These are phyloP conservation scores for Sander vitreus DNA, from an alignment of 2,113 vertebrate species.

Conservation along the genomic window DNA sequence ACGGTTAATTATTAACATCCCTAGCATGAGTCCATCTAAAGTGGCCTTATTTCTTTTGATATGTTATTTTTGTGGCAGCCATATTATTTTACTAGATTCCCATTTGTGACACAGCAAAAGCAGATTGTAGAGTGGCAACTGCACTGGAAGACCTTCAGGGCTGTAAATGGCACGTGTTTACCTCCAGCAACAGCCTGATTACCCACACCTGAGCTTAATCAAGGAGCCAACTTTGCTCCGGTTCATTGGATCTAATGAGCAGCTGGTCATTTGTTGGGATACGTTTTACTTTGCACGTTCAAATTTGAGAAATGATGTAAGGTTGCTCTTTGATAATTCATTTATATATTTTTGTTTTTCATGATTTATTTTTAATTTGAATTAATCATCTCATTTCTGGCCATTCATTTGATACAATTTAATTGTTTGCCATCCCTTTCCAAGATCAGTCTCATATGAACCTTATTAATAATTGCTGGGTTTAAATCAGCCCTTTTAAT, in stretches of 20 bases:
- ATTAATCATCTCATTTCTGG: neutral
- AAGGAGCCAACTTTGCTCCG: neutral
- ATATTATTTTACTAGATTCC: neutral
- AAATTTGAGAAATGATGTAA: neutral
- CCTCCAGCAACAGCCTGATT: constrained; percentile 29
- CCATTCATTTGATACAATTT: neutral
- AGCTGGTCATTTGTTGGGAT: constrained; percentile 32
- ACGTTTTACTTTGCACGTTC: neutral
- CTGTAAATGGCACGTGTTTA: constrained; percentile 17
- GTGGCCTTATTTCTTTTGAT: constrained; percentile 8
- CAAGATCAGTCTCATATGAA: neutral
- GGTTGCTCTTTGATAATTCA: neutral
- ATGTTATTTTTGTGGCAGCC: neutral
- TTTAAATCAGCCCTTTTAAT: neutral
- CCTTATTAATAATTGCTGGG: neutral
- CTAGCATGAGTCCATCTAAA: constrained; percentile 22
- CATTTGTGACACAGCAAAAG: neutral
- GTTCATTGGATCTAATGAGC: constrained; percentile 40
- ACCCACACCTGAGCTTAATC: constrained; percentile 29
- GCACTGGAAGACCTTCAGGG: neutral
- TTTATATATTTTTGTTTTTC: neutral
- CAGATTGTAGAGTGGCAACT: neutral
- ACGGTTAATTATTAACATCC: no score
- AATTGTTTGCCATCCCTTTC: neutral
- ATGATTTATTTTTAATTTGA: neutral